Evolutionary conservation across 2,113 vertebrate genomes (phyloP).

Genomic region (Callocephalon fimbriatum): DNA sequence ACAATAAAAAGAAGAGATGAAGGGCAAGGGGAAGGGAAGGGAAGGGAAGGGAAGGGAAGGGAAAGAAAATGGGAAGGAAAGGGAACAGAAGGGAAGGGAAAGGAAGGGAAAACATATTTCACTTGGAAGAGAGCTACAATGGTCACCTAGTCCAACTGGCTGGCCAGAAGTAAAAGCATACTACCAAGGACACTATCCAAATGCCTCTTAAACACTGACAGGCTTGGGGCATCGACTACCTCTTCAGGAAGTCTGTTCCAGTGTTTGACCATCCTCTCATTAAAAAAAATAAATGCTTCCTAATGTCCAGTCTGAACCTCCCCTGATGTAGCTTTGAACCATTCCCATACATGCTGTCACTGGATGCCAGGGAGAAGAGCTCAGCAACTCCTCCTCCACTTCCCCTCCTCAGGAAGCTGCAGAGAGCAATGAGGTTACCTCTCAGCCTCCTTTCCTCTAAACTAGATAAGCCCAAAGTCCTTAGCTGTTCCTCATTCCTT

Average conservation of each 20-base stretch:
- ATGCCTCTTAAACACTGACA: neutral
- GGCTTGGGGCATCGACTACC: accelerated
- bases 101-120: neutral
- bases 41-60: neutral
- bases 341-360: accelerated
- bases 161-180: neutral
- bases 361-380: neutral
- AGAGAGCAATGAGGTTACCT: neutral
- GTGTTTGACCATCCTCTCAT: neutral
- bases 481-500: neutral
- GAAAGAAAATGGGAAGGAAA: too few species aligned
- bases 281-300: neutral
- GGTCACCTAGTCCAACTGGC: neutral
- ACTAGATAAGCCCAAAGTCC: neutral
- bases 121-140: neutral
- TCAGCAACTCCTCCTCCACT: neutral
- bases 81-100: too few species aligned
- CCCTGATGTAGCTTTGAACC: neutral
- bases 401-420: neutral
- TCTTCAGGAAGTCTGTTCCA: neutral
- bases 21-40: neutral
- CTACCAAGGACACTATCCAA: neutral
- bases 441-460: neutral
- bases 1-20: neutral
- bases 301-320: neutral